These are phyloP conservation scores for Siniperca knerii DNA, from an alignment of 2,113 vertebrate species.

Conservation along the genomic window DNA sequence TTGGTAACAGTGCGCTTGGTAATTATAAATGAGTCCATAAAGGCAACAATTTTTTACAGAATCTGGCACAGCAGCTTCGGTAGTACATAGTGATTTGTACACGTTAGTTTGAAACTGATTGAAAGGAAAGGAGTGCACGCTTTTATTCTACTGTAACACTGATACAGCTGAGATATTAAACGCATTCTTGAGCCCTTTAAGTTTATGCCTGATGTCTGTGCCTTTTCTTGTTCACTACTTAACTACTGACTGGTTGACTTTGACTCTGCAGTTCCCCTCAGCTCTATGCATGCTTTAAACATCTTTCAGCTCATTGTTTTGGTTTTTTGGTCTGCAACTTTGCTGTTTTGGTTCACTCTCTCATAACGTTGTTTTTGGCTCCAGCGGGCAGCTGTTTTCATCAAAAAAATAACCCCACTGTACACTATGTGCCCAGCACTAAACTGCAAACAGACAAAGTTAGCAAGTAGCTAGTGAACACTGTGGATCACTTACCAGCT, in stretches of 20 bases:
- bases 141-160: slow-evolving; percentile 31
- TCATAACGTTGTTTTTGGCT: background rate
- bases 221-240: background rate
- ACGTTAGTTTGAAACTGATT: slow-evolving; percentile 72
- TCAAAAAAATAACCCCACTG: background rate
- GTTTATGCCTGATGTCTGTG: background rate
- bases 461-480: background rate
- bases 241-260: background rate
- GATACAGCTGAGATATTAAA: slow-evolving; percentile 7
- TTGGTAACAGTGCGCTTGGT: slow-evolving; percentile 74
- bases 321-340: background rate
- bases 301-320: slow-evolving; percentile 1
- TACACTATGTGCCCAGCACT: background rate
- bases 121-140: slow-evolving; percentile 27
- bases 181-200: slow-evolving; percentile 2
- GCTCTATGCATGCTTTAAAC: no score
- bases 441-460: background rate
- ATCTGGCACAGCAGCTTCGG: slow-evolving; percentile 71
- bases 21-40: slow-evolving; percentile 78
- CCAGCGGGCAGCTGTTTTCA: background rate
- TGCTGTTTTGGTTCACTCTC: background rate
- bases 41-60: slow-evolving; percentile 69
- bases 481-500: background rate
- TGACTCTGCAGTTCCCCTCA: no score
- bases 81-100: slow-evolving; percentile 59